Base-by-base conservation (phyloP, 2,888 invertebrate species). In the Noctua janthina region DNA sequence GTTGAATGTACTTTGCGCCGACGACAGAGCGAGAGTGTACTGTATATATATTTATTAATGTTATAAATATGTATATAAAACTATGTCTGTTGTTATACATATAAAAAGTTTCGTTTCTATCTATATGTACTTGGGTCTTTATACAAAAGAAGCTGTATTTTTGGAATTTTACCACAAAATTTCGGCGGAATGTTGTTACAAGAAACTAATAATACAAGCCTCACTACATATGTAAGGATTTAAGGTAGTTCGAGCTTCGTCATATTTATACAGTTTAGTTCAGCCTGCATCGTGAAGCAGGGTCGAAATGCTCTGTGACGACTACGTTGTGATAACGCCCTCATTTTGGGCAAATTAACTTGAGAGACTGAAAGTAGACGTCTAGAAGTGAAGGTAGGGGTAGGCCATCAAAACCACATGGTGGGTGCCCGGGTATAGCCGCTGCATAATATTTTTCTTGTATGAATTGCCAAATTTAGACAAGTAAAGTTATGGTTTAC, bases 251-350 rank as follows among this genome's bases (percentile, higher is more conserved):
- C 15, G 66, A 54, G 66, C 43, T 67, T 43, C 11, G 13, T 43
- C 43, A 10, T 67, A 13, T 43, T 43, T 23, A 43, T 67, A 67
- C 23, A 67, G 13, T 67, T 43, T 43, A n/a, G n/a, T n/a, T n/a
- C n/a, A n/a, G 78, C 51, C 54, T 56, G n/a, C 66, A 54, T 49
- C 39, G 54, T 67, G 78, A 56, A 78, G 46, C 78, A 56, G 66
- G 56, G 17, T 17, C 8, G 46, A n/a, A 70, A 56, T 69, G 7
- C 7, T 23, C n/a, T 79, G 81, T 79, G 66, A 81, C 72, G 67
- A 20, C n/a, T n/a, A 68, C 35, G 67, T 81, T 81, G 82, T 80
- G 80, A 80, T 80, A 81, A n/a, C 51, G 29, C 79, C 80, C 68
- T 51, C 20, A 51, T 59, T 81, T 51, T n/a, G 68, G 67, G 74